These are phyloP conservation scores for Xenopus borealis DNA, from an alignment of 2,113 vertebrate species.

Conservation along the genomic window DNA sequence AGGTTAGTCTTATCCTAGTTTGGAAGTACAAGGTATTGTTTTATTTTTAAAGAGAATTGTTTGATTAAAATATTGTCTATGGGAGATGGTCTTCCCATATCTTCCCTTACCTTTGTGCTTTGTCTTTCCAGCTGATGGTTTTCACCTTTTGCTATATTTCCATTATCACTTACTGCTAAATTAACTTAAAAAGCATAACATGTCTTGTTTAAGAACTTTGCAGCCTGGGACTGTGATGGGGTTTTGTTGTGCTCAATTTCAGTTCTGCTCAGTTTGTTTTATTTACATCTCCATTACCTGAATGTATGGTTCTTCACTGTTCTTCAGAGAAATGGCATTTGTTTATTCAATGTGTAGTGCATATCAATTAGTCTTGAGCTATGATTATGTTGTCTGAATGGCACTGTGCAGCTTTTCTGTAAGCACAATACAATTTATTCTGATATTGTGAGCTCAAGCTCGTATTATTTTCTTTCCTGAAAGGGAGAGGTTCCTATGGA, in stretches of 20 bases:
- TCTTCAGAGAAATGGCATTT: conserved; percentile 25
- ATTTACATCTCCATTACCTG: conserved; percentile 12
- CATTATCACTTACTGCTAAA: background rate
- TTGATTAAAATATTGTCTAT: no score
- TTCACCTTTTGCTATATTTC: background rate
- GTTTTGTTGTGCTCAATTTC: conserved; percentile 4
- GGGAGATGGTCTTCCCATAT: no score
- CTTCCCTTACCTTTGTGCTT: no score
- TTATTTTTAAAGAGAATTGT: no score
- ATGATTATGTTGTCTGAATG: conserved; percentile 38
- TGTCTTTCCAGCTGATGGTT: background rate
- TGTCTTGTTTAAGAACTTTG: conserved; percentile 9
- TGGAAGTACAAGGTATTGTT: no score
- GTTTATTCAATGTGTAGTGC: conserved; percentile 17
- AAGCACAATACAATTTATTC: conserved; percentile 11
- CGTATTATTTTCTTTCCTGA: background rate
- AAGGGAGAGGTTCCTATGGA: no score
- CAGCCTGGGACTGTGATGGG: background rate
- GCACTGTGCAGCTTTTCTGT: background rate
- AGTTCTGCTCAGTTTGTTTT: conserved; percentile 8
- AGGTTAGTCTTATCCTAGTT: no score
- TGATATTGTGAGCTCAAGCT: background rate
- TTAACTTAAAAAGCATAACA: background rate
- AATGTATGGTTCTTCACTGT: conserved; percentile 23
- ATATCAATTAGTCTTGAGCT: conserved; percentile 26